These are phyloP conservation scores for Apeira syringaria DNA, from an alignment of 2,888 invertebrate species.

Conservation along the genomic window DNA sequence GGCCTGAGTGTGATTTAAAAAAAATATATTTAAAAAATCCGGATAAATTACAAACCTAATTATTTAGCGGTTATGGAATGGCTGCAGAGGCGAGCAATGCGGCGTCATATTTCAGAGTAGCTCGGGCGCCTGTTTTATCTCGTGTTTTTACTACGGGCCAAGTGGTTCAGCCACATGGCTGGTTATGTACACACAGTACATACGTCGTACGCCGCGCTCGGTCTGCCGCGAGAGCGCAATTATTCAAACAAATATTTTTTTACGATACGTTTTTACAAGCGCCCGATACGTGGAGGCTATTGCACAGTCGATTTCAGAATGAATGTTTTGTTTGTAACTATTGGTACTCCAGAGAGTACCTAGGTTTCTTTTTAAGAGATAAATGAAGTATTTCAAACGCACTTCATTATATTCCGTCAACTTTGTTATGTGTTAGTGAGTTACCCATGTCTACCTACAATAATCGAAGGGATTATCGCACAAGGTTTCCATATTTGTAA, in stretches of 20 bases:
- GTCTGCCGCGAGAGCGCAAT: conserved; percentile 28
- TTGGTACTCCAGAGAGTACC: too few relatives aligned
- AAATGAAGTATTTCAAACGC: too few relatives aligned
- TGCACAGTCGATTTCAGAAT: conserved; percentile 2
- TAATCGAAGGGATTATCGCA: too few relatives aligned
- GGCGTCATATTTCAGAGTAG: conserved; percentile 64
- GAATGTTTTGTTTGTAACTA: neutral
- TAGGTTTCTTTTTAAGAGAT: too few relatives aligned
- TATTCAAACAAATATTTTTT: conserved; percentile 33
- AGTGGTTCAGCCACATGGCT: conserved; percentile 41
- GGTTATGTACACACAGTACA: too few relatives aligned
- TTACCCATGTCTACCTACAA: too few relatives aligned
- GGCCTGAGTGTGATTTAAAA: too few relatives aligned
- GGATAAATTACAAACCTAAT: conserved; percentile 14
- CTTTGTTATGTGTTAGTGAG: too few relatives aligned
- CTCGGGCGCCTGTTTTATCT: conserved; percentile 77
- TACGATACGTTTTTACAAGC: conserved; percentile 25
- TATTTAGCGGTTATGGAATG: conserved; percentile 27
- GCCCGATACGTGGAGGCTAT: conserved; percentile 22
- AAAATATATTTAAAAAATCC: too few relatives aligned
- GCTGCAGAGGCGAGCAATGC: conserved; percentile 67
- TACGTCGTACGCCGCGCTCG: conserved; percentile 6
- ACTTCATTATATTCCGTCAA: too few relatives aligned
- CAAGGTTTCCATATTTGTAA: too few relatives aligned
- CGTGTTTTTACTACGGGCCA: conserved; percentile 61